phyloP scores from a whole-genome alignment of 2,113 vertebrate genomes.

The Oryctolagus cuniculus region mOryCun1.1 NC_091434.1:13010001-13010500 shows the following conservation, averaged over 20 bases:
- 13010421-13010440: too few relatives aligned
- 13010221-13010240: constrained; percentile 9
- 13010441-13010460: too few relatives aligned
- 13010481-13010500: too few relatives aligned
- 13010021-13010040: neutral
- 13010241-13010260: neutral
- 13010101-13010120: too few relatives aligned
- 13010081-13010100: too few relatives aligned
- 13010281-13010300: neutral
- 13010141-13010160: too few relatives aligned
- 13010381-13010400: neutral
- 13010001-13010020: constrained; percentile 21
- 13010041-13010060: constrained; percentile 21
- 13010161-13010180: too few relatives aligned
- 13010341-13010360: neutral
- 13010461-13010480: too few relatives aligned
- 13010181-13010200: constrained; percentile 47
- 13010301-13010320: neutral
- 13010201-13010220: constrained; percentile 47
- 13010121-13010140: too few relatives aligned
- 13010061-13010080: constrained; percentile 51
- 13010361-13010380: neutral
- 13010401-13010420: too few relatives aligned
- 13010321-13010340: neutral
- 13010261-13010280: neutral